Evolutionary conservation across 2,888 invertebrate genomes (phyloP), one percentile per base, ranked within the genome.

Genomic region (Sinopyrophorus schimmeli): DNA sequence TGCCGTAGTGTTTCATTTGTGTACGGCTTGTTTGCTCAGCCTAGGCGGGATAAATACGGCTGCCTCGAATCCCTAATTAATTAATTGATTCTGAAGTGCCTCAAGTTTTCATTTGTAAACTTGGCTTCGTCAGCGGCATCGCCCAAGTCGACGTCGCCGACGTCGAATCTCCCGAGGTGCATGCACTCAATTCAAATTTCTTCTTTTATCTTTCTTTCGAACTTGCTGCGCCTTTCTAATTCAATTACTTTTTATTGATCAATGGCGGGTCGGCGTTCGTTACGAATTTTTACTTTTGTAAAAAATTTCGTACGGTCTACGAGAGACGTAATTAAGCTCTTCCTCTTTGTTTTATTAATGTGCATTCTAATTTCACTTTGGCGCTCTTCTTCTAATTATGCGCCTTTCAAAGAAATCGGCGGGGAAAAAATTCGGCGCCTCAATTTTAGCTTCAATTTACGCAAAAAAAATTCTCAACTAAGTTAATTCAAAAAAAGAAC

Each of bases 21-120:
- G 41, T 53, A 40, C 40, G 28, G 35, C 30, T 40, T 60, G 57
- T 57, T 58, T 60, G 49, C 47, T 51, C 42, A 52, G 49, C 57
- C 49, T 49, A 50, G 50, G 41, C 54, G 50, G 53, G 50, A 57
- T 57, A 54, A 60, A 57, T 55, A 52, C 50, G 46, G 51, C 41
- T 23, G 40, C 47, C 34, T 53, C 41, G 41, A 49, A 55, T 57
- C 51, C 54, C 54, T 59, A 59, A 60, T 60, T 60, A 59, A 60
- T 59, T 60, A 59, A 47, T 48, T 57, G 47, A 53, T 51, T 53
- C 47, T 35, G 32, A 44, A 43, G 44, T 53, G 24, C 51, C 31
- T 47, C 54, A 54, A 53, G 50, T 54, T 56, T 50, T 50, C 38
- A 35, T 41, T 43, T 34, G 43, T 23, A 41, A 26, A 43, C 27